A percentile compares a stretch with the other conserved stretches of the same genome.
These are phyloP conservation scores for Smutsia gigantea DNA, from an alignment of 2,797 vertebrate genomes.

Conservation along the genomic window DNA sequence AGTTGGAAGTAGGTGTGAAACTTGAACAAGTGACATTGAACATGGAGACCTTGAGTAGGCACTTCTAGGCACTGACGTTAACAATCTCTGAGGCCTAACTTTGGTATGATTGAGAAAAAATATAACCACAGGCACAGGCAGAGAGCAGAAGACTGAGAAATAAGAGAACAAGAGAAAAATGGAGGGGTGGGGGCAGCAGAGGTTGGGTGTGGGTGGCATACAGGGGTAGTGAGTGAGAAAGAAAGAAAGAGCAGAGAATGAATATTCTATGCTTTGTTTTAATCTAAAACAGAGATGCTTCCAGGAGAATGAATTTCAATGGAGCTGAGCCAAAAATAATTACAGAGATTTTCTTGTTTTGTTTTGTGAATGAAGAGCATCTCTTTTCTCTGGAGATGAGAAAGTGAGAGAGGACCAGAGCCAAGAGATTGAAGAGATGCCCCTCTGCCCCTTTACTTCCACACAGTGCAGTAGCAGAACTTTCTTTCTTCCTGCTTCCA, in stretches of 20 bases:
- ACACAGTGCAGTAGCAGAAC: constrained; percentile 13
- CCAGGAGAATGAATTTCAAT: constrained; percentile 72
- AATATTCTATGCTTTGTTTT: constrained; percentile 68
- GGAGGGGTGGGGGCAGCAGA: neutral
- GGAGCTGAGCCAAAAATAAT: constrained; percentile 80
- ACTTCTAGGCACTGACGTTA: neutral
- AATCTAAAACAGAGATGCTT: constrained; percentile 75
- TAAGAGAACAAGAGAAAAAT: constrained; percentile 51
- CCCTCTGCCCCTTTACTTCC: constrained; percentile 34
- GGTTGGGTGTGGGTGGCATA: neutral
- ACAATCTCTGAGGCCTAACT: constrained; percentile 24
- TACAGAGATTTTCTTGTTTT: constrained; percentile 83
- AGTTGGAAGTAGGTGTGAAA: neutral
- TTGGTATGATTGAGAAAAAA: constrained; percentile 42
- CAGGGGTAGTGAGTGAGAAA: constrained; percentile 50
- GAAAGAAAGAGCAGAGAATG: constrained; percentile 66
- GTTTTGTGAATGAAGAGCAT: constrained; percentile 69
- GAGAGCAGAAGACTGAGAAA: constrained; percentile 53
- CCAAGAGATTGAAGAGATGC: constrained; percentile 27
- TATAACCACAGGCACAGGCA: neutral
- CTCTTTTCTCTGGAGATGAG: constrained; percentile 24
- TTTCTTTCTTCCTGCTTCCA: constrained; percentile 68
- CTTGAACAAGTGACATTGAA: constrained; percentile 6
- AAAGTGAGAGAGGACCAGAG: constrained; percentile 26
- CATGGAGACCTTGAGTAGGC: constrained; percentile 8